Conservation (phyloP, 2,797 vertebrate genomes). For the Cottoperca gobio region DNA sequence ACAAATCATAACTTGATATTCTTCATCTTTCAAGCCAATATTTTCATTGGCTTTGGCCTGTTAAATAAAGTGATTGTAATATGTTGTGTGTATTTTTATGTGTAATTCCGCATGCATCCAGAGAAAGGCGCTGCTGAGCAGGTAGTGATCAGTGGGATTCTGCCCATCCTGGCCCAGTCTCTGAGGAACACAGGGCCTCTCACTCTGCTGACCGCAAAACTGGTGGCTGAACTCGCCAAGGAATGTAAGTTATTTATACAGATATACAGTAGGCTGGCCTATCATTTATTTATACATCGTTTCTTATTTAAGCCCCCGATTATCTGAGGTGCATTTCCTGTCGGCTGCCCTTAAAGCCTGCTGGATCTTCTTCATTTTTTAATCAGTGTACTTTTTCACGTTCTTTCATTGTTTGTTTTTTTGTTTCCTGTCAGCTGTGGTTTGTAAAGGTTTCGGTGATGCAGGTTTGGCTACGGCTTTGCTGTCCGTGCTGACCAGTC, state of each 20-base stretch:
- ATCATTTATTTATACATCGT: not conserved
- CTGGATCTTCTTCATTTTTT: no score
- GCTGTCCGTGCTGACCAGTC: constrained; percentile 86
- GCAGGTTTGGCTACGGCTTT: constrained; percentile 85
- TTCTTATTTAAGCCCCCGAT: not conserved
- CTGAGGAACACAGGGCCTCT: constrained; percentile 84
- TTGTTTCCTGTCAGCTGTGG: constrained; percentile 81
- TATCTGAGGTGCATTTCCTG: not conserved
- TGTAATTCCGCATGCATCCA: constrained; percentile 63
- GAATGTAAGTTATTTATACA: constrained; percentile 79
- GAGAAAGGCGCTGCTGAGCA: constrained; percentile 85
- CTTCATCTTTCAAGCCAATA: not conserved
- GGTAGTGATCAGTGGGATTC: constrained; percentile 85
- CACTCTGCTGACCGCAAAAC: constrained; percentile 82
- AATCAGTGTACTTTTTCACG: rapidly evolving
- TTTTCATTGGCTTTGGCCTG: not conserved
- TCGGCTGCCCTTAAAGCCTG: not conserved
- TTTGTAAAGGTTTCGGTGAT: constrained; percentile 87
- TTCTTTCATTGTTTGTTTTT: not conserved
- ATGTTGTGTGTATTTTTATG: not conserved
- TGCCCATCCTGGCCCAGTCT: constrained; percentile 84
- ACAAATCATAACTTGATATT: not conserved
- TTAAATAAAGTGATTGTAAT: not conserved
- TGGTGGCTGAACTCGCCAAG: constrained; percentile 89
- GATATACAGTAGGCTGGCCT: not conserved